Conservation (phyloP, 1,140 invertebrate genomes). For the Thalassaphorura encarpata region DNA sequence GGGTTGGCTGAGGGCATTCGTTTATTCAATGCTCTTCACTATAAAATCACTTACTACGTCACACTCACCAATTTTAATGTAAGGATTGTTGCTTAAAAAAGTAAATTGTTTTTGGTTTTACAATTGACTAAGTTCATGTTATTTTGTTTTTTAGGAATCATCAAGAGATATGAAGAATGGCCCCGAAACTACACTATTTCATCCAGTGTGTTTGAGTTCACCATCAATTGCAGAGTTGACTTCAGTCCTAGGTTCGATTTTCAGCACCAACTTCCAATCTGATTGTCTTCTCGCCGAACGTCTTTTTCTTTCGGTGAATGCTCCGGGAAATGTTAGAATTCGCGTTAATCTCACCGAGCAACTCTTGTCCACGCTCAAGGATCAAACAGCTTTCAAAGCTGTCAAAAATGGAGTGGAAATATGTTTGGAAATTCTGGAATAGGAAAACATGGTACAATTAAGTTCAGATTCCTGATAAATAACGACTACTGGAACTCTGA, state of each 20-base stretch:
- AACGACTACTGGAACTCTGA: not conserved
- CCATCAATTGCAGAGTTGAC: constrained; percentile 27
- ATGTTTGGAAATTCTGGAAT: constrained; percentile 27
- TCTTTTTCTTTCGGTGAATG: constrained; percentile 24
- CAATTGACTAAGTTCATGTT: too few species aligned
- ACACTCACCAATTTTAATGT: constrained; percentile 14
- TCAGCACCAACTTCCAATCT: constrained; percentile 14
- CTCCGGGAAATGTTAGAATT: constrained; percentile 21
- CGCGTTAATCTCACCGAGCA: constrained; percentile 29
- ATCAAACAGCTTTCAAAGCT: constrained; percentile 30
- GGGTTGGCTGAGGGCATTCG: constrained; percentile 82
- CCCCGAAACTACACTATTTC: constrained; percentile 13
- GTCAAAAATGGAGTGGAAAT: constrained; percentile 24
- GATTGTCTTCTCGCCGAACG: constrained; percentile 20
- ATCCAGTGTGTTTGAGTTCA: constrained; percentile 29
- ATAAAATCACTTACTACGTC: constrained; percentile 35
- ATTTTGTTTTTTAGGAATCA: not conserved
- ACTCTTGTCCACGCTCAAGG: constrained; percentile 31
- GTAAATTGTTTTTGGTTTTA: too few species aligned
- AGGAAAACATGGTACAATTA: too few species aligned
- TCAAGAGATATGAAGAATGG: not conserved
- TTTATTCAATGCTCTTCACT: constrained; percentile 77
- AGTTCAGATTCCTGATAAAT: too few species aligned
- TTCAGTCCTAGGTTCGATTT: constrained; percentile 25
- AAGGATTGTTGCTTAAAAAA: constrained; percentile 7